These are phyloP conservation scores for Xestia c-nigrum DNA, from an alignment of 2,888 invertebrate genomes.

Conservation along the genomic window DNA sequence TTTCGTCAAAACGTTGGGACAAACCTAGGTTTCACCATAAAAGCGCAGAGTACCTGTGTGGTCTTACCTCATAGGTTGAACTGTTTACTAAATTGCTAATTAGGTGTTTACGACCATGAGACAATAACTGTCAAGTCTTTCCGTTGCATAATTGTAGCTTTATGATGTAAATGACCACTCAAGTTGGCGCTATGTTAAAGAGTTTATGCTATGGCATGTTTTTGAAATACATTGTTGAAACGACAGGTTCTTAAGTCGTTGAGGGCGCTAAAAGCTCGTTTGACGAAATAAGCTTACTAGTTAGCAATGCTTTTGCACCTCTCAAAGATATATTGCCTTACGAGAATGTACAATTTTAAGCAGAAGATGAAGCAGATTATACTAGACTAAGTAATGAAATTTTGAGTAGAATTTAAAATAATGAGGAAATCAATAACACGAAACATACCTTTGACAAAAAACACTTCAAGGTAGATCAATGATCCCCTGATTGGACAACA, in stretches of 20 bases:
- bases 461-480: background rate
- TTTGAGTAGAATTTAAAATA: background rate
- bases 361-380: background rate
- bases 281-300: constrained; percentile 6
- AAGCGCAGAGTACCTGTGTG: constrained; percentile 30
- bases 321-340: background rate
- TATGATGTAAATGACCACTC: constrained; percentile 57
- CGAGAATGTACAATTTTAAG: background rate
- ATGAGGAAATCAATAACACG: background rate
- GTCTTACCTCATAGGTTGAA: constrained; percentile 58
- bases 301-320: background rate
- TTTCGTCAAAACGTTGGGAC: constrained; percentile 28
- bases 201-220: constrained; percentile 50
- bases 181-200: constrained; percentile 36
- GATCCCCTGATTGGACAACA: background rate
- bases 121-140: constrained; percentile 46
- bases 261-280: constrained; percentile 9
- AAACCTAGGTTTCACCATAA: constrained; percentile 44
- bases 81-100: constrained; percentile 60
- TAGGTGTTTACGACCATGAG: constrained; percentile 54
- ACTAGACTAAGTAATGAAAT: background rate
- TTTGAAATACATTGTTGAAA: constrained; percentile 24
- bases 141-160: constrained; percentile 40
- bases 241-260: constrained; percentile 2
- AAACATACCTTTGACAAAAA: background rate